Evolutionary conservation across 2,888 invertebrate species (phyloP).

Genomic region (Acanthosepion lycidas): DNA sequence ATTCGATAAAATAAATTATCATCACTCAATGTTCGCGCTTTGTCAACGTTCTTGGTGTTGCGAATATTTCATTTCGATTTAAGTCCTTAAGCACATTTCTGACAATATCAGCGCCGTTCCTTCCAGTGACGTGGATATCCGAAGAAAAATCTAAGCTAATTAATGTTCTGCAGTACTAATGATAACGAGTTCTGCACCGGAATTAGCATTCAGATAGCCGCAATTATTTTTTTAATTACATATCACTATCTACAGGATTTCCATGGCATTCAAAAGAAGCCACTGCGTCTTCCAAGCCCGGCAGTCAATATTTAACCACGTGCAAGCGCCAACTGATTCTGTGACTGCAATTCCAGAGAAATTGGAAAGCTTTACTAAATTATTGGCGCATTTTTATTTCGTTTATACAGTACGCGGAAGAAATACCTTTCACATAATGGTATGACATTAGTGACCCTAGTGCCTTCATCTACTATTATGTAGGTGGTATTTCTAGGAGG

Average conservation of each 20-base stretch:
- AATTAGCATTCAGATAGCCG: background rate
- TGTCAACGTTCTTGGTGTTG: background rate
- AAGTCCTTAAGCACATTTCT: background rate
- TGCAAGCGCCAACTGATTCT: background rate
- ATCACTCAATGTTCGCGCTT: background rate
- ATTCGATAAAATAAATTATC: background rate
- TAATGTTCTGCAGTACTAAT: background rate
- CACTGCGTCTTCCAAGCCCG: background rate
- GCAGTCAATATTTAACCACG: background rate
- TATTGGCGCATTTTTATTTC: background rate
- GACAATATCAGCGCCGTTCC: background rate
- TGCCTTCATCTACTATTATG: no score
- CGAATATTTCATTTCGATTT: background rate
- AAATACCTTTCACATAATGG: no score
- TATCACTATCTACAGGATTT: background rate
- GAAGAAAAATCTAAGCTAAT: background rate
- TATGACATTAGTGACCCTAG: no score
- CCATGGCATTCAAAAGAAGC: background rate
- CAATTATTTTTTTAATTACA: background rate
- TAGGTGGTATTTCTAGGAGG: no score
- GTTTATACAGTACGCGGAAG: no score
- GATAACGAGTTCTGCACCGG: background rate
- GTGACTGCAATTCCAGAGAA: background rate
- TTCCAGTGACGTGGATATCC: background rate
- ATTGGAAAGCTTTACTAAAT: background rate